These are phyloP conservation scores for Tetraneura akinire DNA, from an alignment of 1,140 invertebrate genomes.

Conservation along the genomic window DNA sequence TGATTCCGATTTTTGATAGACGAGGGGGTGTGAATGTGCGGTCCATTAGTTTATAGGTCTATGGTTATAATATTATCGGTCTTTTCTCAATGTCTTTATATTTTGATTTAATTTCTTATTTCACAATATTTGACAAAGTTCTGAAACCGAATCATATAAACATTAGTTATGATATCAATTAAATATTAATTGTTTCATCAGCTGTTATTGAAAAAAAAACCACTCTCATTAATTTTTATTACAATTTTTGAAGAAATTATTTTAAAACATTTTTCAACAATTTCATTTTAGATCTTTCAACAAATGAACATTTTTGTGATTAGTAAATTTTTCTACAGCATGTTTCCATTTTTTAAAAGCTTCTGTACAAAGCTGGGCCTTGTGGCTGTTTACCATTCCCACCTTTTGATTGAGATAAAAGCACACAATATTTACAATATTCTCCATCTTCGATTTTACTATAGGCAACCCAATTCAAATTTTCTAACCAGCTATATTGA, in stretches of 20 bases:
- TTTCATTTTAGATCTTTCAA: slow-evolving; percentile 53
- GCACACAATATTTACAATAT: slow-evolving; percentile 32
- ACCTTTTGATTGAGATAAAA: slow-evolving; percentile 31
- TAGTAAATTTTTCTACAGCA: slow-evolving; percentile 11
- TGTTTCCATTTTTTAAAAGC: slow-evolving; percentile 30
- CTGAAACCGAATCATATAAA: too few relatives aligned
- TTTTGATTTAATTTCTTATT: too few relatives aligned
- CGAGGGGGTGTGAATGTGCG: too few relatives aligned
- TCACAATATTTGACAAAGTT: too few relatives aligned
- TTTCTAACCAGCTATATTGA: slow-evolving; percentile 30
- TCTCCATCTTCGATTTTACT: slow-evolving; percentile 25
- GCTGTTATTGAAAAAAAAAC: slow-evolving; percentile 52
- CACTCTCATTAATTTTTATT: slow-evolving; percentile 49
- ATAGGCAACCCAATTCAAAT: slow-evolving; percentile 24
- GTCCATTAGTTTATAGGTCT: too few relatives aligned
- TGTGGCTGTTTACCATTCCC: slow-evolving; percentile 21
- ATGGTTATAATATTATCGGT: too few relatives aligned
- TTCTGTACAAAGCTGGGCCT: slow-evolving; percentile 27
- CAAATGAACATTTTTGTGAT: slow-evolving; percentile 24
- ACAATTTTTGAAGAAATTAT: slow-evolving; percentile 52
- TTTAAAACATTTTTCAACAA: slow-evolving; percentile 50
- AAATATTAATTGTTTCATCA: slow-evolving; percentile 53
- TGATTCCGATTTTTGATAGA: too few relatives aligned
- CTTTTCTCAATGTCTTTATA: too few relatives aligned
- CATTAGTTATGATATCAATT: too few relatives aligned